Percentiles rank a stretch among this genome's conserved stretches.
phyloP scores from a whole-genome alignment of 2,113 vertebrate genomes.

The Holacanthus passer region DNA sequence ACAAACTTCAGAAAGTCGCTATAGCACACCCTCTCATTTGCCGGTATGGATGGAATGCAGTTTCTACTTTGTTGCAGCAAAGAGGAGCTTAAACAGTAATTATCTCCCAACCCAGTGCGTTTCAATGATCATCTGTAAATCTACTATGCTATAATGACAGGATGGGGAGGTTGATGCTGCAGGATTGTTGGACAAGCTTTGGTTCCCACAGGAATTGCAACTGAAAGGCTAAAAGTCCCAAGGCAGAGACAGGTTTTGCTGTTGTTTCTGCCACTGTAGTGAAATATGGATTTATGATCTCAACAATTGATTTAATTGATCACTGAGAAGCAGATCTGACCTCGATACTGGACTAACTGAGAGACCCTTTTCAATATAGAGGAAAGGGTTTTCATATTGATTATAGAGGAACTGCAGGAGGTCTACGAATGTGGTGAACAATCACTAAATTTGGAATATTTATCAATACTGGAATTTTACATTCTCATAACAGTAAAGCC shows the following conservation, averaged over 20 bases:
- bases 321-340: not conserved
- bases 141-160: conserved; percentile 34
- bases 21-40: conserved; percentile 37
- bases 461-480: not conserved
- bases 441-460: not conserved
- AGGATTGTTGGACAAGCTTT: conserved; percentile 15
- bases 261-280: not conserved
- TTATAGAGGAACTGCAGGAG: not conserved
- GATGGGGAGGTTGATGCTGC: conserved; percentile 11
- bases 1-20: conserved; percentile 19
- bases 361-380: not conserved
- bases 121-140: conserved; percentile 44
- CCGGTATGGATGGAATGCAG: conserved; percentile 57
- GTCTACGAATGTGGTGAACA: not conserved
- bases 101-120: conserved; percentile 30
- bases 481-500: not conserved
- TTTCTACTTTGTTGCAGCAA: conserved; percentile 34
- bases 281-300: not conserved
- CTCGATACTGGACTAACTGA: not conserved
- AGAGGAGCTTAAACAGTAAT: conserved; percentile 45
- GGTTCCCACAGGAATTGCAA: conserved; percentile 23
- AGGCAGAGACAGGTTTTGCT: not conserved
- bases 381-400: not conserved
- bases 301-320: not conserved
- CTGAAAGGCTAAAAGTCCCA: not conserved